Base-by-base conservation (phyloP, 2,888 invertebrate genomes). In the Salticus scenicus region DNA sequence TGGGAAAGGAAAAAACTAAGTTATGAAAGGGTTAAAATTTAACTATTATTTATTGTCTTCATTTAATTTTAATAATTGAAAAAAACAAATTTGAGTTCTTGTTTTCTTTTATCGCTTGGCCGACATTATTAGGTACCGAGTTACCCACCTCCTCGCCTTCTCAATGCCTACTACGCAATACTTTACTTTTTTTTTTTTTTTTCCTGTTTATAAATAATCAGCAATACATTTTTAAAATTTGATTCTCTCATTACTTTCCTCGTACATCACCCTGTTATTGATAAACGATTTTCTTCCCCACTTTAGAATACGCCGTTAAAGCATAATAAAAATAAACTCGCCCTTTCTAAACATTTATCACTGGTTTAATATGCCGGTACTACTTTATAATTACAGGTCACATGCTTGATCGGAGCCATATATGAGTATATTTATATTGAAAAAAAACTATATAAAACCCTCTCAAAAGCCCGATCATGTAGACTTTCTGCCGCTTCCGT, bases 271-370 rank as follows among this genome's bases (percentile, higher is more conserved):
- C 47, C 47, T n/a, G 14, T 1, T 76, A 82, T 82, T 82, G 82
- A 82, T 82, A 75, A 82, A 75, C 75, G 82, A 82, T 82, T 82
- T 81, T 30, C 27, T 66, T 24, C n/a, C 81, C 51, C 66, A n/a
- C n/a, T n/a, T n/a, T n/a, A 41, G 37, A 66, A 69, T 74, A 70
- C 42, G 71, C 71, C 75, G 71, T 82, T 82, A 75, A 82, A 82
- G 75, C 63, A 75, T 63, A 81, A 74, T 69, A 81, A 81, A 81
- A 75, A 75, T 27, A 47, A 47, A 30, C 28, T 8, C 73, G 7
- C 63, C 20, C 17, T 33, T 75, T 24, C 57, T 75, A 69, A 81
- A 75, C 81, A 70, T 82, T 82, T 82, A 82, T 82, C 82, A 71
- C 70, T 64, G 47, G 42, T 37, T 82, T 69, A 67, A 71, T 66